A percentile compares a stretch with the other conserved stretches of the same genome.
These are phyloP conservation scores for Odontamblyopus rebecca DNA, from an alignment of 2,797 vertebrate genomes.

Conservation along the genomic window DNA sequence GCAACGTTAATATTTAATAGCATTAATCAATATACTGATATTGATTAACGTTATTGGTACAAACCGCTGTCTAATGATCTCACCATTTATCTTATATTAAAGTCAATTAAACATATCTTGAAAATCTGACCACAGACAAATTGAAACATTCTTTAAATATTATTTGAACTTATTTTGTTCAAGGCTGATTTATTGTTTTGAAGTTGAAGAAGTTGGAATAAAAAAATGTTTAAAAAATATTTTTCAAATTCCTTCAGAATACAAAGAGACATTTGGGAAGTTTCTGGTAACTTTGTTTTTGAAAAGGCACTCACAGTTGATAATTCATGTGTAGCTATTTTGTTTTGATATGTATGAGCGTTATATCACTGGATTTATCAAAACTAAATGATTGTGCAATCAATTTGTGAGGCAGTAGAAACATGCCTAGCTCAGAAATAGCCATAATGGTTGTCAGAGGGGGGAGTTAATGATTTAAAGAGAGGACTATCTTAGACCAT, in stretches of 20 bases:
- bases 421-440: not conserved
- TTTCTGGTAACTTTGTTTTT: not conserved
- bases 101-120: not conserved
- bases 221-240: not conserved
- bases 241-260: not conserved
- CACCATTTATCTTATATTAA: conserved; percentile 30
- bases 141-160: conserved; percentile 29
- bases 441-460: not conserved
- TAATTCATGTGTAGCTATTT: not conserved
- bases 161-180: not conserved
- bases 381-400: conserved; percentile 3
- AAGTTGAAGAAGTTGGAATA: not conserved
- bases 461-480: conserved; percentile 68
- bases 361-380: not conserved
- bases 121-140: conserved; percentile 28
- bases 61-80: no score
- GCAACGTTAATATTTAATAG: conserved; percentile 41
- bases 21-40: no score
- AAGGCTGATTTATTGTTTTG: conserved; percentile 4
- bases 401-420: not conserved
- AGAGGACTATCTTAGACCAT: conserved; percentile 63
- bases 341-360: not conserved
- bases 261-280: not conserved
- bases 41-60: no score
- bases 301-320: conserved; percentile 6